A percentile compares a stretch with the other conserved stretches of the same genome.
Evolutionary conservation across 2,113 vertebrate species (phyloP).

Genomic region (Mobula birostris): DNA sequence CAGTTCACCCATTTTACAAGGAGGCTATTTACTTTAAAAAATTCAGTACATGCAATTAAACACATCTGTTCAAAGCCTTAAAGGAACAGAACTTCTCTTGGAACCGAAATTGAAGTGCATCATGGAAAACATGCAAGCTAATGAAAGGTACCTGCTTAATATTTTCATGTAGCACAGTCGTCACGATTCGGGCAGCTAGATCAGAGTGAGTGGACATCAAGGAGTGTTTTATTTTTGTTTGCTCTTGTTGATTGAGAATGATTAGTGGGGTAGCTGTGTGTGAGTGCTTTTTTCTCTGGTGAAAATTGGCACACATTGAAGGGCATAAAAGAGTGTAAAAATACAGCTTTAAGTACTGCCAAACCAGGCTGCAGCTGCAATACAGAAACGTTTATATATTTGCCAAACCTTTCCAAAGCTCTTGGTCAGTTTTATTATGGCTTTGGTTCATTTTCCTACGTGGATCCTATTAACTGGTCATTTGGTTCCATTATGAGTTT

Average conservation of each 20-base stretch:
- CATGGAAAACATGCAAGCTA: background rate
- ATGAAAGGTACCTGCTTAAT: background rate
- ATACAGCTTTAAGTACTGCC: background rate
- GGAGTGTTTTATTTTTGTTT: background rate
- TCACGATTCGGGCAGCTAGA: background rate
- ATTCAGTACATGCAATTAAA: background rate
- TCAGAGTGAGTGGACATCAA: background rate
- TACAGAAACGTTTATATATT: constrained; percentile 24
- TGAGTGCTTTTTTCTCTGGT: background rate
- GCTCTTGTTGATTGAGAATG: background rate
- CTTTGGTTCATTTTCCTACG: background rate
- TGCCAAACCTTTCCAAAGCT: background rate
- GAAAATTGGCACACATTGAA: constrained; percentile 17
- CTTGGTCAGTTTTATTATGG: background rate
- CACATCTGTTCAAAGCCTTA: background rate
- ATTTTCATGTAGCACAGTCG: background rate
- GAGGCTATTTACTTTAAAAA: background rate
- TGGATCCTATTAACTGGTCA: constrained; percentile 5
- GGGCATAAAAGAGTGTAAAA: constrained; percentile 18
- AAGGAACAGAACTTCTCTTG: background rate
- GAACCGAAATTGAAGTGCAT: background rate
- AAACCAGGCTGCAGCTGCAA: constrained; percentile 8
- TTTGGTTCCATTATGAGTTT: background rate
- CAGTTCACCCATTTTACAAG: background rate
- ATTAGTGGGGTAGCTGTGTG: background rate